Evolutionary conservation across 2,113 vertebrate species (phyloP).

Genomic region (Neolamprologus devosi): DNA sequence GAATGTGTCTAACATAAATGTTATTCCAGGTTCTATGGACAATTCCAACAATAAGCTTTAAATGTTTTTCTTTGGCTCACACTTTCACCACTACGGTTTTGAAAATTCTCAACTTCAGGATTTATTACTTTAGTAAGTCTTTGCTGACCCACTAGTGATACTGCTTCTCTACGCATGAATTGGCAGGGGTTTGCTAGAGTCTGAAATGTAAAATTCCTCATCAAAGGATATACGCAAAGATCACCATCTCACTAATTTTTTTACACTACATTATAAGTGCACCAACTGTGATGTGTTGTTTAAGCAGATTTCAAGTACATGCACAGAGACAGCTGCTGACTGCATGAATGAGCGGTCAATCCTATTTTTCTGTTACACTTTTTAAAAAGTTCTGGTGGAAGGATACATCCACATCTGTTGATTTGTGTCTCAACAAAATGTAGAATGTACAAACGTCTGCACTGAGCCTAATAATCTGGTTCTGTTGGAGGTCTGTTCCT

Average conservation of each 20-base stretch:
- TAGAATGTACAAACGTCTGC: neutral
- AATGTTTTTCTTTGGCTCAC: neutral
- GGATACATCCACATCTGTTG: neutral
- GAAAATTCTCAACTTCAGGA: neutral
- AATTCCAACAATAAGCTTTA: neutral
- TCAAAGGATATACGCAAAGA: neutral
- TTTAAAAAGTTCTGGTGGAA: neutral
- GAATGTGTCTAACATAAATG: neutral
- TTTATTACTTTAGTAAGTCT: neutral
- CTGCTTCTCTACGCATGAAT: neutral
- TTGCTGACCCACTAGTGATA: neutral
- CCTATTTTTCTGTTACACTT: neutral
- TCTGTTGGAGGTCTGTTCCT: neutral
- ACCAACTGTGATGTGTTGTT: neutral
- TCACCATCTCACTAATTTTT: neutral
- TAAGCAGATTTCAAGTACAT: neutral
- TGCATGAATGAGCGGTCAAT: neutral
- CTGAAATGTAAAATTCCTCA: neutral
- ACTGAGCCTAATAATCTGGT: neutral
- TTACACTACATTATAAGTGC: neutral
- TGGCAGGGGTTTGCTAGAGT: neutral
- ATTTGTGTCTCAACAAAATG: neutral
- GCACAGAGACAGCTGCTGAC: neutral
- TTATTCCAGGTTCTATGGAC: neutral
- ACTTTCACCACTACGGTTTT: neutral